These are phyloP conservation scores for Cheilosia scutellata DNA, from an alignment of 2,888 invertebrate species.

Conservation along the genomic window DNA sequence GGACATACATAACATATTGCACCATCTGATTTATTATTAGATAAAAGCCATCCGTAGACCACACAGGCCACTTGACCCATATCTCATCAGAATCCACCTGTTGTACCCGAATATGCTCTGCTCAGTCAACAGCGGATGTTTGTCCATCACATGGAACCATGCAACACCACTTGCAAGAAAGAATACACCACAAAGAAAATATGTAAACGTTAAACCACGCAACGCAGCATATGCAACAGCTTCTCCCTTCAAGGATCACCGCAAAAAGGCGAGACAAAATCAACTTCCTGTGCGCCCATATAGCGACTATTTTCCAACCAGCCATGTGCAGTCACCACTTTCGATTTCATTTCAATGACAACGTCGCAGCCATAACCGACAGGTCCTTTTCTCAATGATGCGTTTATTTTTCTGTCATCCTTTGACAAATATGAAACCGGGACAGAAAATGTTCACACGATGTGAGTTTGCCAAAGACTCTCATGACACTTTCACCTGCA, in stretches of 20 bases:
- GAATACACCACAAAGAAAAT: slow-evolving; percentile 67
- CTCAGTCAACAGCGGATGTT: slow-evolving; percentile 63
- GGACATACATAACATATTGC: slow-evolving; percentile 22
- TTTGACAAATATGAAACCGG: slow-evolving; percentile 59
- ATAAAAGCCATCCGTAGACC: slow-evolving; percentile 7
- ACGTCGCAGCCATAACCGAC: slow-evolving; percentile 29
- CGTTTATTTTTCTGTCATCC: slow-evolving; percentile 61
- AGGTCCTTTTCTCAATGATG: slow-evolving; percentile 65
- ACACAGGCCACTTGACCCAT: slow-evolving; percentile 36
- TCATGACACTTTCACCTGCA: slow-evolving; percentile 63
- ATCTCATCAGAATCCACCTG: slow-evolving; percentile 55
- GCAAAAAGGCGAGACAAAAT: slow-evolving; percentile 73
- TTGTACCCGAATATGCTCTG: slow-evolving; percentile 33
- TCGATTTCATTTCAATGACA: slow-evolving; percentile 56
- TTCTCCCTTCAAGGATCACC: slow-evolving; percentile 68
- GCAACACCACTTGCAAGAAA: slow-evolving; percentile 64
- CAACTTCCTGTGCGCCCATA: slow-evolving; percentile 68
- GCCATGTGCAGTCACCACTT: slow-evolving; percentile 60
- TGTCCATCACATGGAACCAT: slow-evolving; percentile 49
- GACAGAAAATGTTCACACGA: slow-evolving; percentile 64
- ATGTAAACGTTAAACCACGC: slow-evolving; percentile 38
- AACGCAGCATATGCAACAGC: slow-evolving; percentile 63
- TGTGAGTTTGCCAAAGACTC: background rate
- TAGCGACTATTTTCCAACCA: background rate
- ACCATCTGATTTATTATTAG: background rate